Conservation (phyloP, 92 coral and sea anemone species). For the Micromussa lordhowensis region DNA sequence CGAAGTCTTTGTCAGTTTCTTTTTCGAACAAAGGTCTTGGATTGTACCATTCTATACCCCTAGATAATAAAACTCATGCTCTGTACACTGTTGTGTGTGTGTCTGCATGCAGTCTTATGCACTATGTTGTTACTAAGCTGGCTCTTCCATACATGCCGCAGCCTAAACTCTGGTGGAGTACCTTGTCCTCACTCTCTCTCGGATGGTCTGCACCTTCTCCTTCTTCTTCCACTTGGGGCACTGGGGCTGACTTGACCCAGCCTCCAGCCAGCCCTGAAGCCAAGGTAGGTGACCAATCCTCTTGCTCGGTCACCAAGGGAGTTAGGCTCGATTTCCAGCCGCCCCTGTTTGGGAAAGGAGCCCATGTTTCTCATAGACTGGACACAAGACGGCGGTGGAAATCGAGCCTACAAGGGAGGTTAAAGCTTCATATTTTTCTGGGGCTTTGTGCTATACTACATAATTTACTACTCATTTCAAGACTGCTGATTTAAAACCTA, state of each 20-base stretch:
- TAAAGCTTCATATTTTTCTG: not conserved
- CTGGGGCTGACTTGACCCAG: constrained; percentile 84
- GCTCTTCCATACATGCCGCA: constrained; percentile 66
- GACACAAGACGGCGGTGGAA: no score
- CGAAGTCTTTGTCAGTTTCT: no score
- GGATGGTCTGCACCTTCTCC: constrained; percentile 91
- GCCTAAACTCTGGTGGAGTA: constrained; percentile 87
- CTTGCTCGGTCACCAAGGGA: constrained; percentile 74
- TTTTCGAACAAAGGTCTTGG: not conserved
- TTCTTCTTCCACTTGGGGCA: constrained; percentile 82
- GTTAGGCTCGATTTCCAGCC: no score
- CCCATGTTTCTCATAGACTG: no score
- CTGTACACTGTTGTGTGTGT: not conserved
- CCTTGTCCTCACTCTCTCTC: constrained; percentile 86
- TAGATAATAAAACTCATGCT: no score
- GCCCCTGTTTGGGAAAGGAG: no score
- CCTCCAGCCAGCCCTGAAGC: constrained; percentile 71
- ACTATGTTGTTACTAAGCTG: constrained; percentile 55
- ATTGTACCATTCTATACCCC: constrained; percentile 3
- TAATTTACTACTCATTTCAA: not conserved
- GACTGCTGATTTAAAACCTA: not conserved
- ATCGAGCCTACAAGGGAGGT: no score
- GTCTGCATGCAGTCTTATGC: constrained; percentile 3
- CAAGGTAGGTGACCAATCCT: constrained; percentile 81
- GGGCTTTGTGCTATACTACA: no score